Percentiles rank a stretch among this genome's conserved stretches.
Evolutionary conservation across 2,797 vertebrate species (phyloP).

Genomic region (Semotilus atromaculatus): DNA sequence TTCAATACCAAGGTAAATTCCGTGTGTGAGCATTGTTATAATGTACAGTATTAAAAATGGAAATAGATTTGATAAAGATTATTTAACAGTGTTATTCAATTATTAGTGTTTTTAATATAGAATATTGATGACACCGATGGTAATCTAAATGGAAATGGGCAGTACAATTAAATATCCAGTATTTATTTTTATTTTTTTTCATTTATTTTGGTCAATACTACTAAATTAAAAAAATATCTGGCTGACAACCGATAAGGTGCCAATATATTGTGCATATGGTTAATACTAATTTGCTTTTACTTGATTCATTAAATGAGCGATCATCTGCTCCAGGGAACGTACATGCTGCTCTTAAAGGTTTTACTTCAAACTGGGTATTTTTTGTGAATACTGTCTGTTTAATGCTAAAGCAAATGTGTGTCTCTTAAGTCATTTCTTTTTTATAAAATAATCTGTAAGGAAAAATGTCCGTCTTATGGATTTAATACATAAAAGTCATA

Average conservation of each 20-base stretch:
- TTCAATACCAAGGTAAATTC: no score
- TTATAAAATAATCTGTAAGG: background rate
- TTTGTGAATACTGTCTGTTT: background rate
- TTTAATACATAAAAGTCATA: background rate
- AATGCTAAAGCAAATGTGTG: background rate
- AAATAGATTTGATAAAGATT: background rate
- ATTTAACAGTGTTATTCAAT: background rate
- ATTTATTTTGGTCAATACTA: background rate
- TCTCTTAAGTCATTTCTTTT: background rate
- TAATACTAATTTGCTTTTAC: background rate
- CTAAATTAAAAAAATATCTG: background rate
- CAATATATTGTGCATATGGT: background rate
- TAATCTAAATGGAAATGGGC: background rate
- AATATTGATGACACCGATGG: background rate
- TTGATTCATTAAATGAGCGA: background rate
- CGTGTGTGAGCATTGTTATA: no score
- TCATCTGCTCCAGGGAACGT: background rate
- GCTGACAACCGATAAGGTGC: background rate
- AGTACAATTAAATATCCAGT: background rate
- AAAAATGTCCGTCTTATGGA: background rate
- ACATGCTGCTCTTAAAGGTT: background rate
- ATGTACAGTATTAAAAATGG: no score
- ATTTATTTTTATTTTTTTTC: no score
- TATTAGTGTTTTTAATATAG: background rate
- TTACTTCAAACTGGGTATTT: background rate